These are phyloP conservation scores for Mechanitis mazaeus DNA, from an alignment of 2,888 invertebrate species.

Conservation along the genomic window DNA sequence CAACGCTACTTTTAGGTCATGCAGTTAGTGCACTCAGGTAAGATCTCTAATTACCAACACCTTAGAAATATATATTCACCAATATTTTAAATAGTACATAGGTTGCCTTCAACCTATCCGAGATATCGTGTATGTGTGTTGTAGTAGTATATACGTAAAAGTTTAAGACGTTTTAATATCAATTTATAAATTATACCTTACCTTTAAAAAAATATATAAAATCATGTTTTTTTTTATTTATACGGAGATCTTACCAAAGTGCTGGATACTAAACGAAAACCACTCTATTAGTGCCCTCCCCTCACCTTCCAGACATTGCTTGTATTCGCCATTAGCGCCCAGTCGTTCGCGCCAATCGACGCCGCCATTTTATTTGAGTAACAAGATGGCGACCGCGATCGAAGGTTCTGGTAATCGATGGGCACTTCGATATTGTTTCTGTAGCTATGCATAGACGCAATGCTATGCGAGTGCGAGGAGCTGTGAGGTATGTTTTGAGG, in stretches of 20 bases:
- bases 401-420: conserved; percentile 70
- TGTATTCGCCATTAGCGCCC: conserved; percentile 67
- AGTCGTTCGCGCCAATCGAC: conserved; percentile 70
- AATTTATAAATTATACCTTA: not conserved
- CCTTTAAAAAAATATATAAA: not conserved
- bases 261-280: conserved; percentile 37
- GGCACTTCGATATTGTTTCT: conserved; percentile 70
- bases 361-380: conserved; percentile 74
- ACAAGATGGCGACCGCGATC: conserved; percentile 75
- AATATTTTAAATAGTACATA: too few relatives aligned
- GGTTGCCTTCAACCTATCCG: too few relatives aligned
- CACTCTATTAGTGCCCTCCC: conserved; percentile 64
- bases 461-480: conserved; percentile 71
- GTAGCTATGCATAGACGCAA: conserved; percentile 75
- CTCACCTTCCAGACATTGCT: conserved; percentile 74
- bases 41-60: conserved; percentile 49
- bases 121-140: too few relatives aligned
- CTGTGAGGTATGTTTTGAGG: conserved; percentile 70
- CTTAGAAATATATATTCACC: conserved; percentile 11
- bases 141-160: too few relatives aligned
- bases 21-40: conserved; percentile 55
- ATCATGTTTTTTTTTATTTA: conserved; percentile 8
- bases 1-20: conserved; percentile 58
- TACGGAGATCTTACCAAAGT: conserved; percentile 64
- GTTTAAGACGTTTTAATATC: too few relatives aligned